Evolutionary conservation across 2,797 vertebrate genomes (phyloP).

Genomic region (Oreonectes daqikongensis): DNA sequence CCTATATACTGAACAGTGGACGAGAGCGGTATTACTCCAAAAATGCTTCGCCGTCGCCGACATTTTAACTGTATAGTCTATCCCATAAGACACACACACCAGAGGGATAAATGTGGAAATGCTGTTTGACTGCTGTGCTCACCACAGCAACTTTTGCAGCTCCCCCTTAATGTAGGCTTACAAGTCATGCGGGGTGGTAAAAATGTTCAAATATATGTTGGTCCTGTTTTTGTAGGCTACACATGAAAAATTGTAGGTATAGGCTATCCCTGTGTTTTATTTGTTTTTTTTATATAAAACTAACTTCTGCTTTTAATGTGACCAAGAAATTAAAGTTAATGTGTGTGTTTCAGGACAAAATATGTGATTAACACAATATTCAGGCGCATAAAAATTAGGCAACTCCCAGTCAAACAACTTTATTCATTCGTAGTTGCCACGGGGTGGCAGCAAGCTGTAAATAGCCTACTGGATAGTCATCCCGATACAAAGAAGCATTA

Average conservation of each 20-base stretch:
- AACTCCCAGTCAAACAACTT: background rate
- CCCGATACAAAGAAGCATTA: too few species aligned
- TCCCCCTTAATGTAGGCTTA: background rate
- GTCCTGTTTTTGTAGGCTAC: too few species aligned
- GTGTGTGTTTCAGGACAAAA: too few species aligned
- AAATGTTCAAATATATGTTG: background rate
- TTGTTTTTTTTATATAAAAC: background rate
- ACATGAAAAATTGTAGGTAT: background rate
- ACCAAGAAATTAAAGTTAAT: too few species aligned
- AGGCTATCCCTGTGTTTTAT: too few species aligned
- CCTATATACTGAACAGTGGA: constrained; percentile 80
- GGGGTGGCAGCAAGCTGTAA: constrained; percentile 23
- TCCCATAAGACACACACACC: constrained; percentile 20
- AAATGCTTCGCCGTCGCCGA: constrained; percentile 74
- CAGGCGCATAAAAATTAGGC: too few species aligned
- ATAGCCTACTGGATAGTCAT: too few species aligned
- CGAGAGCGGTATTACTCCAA: constrained; percentile 66
- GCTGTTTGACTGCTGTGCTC: background rate
- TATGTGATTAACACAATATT: background rate
- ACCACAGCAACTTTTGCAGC: background rate
- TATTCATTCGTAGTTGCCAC: background rate
- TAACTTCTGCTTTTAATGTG: too few species aligned
- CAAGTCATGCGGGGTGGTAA: constrained; percentile 25
- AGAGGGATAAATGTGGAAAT: constrained; percentile 8
- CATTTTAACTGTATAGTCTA: constrained; percentile 71